phyloP scores from a whole-genome alignment of 2,113 vertebrate species.

The Fregetta grallaria region DNA sequence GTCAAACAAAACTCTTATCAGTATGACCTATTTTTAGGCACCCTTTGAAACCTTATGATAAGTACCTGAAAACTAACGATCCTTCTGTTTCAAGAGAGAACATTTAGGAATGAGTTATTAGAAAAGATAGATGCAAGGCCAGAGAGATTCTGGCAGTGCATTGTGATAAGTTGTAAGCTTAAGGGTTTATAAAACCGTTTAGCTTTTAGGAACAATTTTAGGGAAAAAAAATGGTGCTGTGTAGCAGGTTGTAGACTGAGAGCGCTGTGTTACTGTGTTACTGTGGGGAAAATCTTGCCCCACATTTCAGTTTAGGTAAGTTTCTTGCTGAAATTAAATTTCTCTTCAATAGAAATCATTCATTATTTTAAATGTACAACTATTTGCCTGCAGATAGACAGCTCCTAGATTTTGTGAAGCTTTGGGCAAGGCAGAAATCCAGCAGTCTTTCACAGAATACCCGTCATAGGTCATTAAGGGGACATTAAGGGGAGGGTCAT shows the following conservation, averaged over 20 bases:
- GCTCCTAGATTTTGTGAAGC: not conserved
- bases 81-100: not conserved
- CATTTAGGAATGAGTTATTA: not conserved
- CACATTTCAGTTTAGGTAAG: not conserved
- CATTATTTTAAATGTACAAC: not conserved
- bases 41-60: conserved; percentile 16
- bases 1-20: conserved; percentile 27
- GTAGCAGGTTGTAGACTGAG: not conserved
- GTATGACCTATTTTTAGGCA: conserved; percentile 55
- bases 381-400: not conserved
- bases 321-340: not conserved
- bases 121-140: not conserved
- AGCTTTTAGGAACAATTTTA: not conserved
- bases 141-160: not conserved
- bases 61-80: not conserved
- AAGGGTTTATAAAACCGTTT: not conserved
- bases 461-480: not conserved
- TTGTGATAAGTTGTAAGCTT: not conserved
- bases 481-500: not conserved
- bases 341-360: not conserved
- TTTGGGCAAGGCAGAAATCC: not conserved
- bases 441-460: not conserved
- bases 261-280: not conserved
- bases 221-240: not conserved
- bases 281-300: not conserved